Conservation (phyloP, 2,797 vertebrate species). For the Platalea minor region DNA sequence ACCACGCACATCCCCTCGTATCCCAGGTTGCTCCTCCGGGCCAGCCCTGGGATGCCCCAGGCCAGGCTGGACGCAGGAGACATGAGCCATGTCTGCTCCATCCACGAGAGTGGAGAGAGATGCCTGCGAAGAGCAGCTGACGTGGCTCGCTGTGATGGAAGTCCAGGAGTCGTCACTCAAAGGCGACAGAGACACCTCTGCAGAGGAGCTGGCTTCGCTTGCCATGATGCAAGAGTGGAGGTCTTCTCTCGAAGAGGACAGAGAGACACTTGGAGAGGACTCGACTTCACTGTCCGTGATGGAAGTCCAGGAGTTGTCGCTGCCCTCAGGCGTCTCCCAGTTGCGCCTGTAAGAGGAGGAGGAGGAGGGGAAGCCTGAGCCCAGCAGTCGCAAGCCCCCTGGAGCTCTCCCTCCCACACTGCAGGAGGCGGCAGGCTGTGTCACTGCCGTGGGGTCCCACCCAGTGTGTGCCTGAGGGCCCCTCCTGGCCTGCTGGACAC, state of each 20-base stretch:
- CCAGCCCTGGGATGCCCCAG: too few relatives aligned
- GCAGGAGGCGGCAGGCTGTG: too few relatives aligned
- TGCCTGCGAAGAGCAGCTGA: rapidly evolving
- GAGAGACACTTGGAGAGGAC: not conserved
- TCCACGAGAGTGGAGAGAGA: not conserved
- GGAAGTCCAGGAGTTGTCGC: not conserved
- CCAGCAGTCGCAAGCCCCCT: too few relatives aligned
- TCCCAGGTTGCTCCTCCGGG: not conserved
- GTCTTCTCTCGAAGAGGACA: not conserved
- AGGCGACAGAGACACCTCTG: too few relatives aligned
- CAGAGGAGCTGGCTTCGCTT: too few relatives aligned
- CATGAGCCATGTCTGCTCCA: not conserved
- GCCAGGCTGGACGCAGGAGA: not conserved
- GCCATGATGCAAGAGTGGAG: too few relatives aligned
- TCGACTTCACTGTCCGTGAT: rapidly evolving
- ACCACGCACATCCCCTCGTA: too few relatives aligned
- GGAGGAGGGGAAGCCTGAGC: not conserved
- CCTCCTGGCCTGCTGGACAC: too few relatives aligned
- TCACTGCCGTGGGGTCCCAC: too few relatives aligned
- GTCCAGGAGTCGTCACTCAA: not conserved
- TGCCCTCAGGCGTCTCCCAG: not conserved
- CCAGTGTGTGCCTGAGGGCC: too few relatives aligned
- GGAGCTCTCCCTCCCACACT: too few relatives aligned
- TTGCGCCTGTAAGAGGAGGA: not conserved
- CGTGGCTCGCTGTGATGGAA: rapidly evolving